These are phyloP conservation scores for Corynorhinus townsendii DNA, from an alignment of 2,113 vertebrate species.

Conservation along the genomic window DNA sequence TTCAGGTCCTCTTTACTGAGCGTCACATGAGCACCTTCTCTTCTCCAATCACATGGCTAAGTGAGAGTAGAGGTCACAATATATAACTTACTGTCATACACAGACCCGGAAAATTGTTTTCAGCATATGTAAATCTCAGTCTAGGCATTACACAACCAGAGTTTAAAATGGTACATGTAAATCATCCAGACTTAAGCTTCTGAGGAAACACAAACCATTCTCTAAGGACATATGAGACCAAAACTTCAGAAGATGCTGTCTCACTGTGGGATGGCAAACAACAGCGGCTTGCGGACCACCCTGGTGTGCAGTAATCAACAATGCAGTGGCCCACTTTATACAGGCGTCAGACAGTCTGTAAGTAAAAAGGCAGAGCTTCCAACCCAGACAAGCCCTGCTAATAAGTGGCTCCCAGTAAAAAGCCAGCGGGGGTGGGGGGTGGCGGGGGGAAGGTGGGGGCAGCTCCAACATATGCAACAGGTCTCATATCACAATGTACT, in stretches of 20 bases:
- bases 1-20: background rate
- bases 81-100: constrained; percentile 1
- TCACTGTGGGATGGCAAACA: constrained; percentile 64
- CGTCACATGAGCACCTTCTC: background rate
- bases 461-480: constrained; percentile 26
- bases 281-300: constrained; percentile 59
- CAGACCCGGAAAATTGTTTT: constrained; percentile 45
- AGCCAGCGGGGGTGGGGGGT: background rate
- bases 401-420: constrained; percentile 53
- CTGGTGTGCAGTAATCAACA: constrained; percentile 77
- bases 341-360: constrained; percentile 73
- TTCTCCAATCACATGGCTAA: background rate
- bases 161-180: constrained; percentile 67
- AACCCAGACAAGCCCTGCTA: constrained; percentile 52
- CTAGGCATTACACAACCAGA: constrained; percentile 60
- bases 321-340: constrained; percentile 61
- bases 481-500: background rate
- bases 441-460: background rate
- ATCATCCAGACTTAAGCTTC: constrained; percentile 65
- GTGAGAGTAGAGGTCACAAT: background rate
- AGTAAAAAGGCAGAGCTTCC: constrained; percentile 64
- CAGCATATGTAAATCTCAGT: constrained; percentile 45
- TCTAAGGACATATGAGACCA: constrained; percentile 67
- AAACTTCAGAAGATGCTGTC: constrained; percentile 69
- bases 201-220: constrained; percentile 67